phyloP scores from a whole-genome alignment of 2,113 vertebrate species.

The Syngnathoides biaculeatus region DNA sequence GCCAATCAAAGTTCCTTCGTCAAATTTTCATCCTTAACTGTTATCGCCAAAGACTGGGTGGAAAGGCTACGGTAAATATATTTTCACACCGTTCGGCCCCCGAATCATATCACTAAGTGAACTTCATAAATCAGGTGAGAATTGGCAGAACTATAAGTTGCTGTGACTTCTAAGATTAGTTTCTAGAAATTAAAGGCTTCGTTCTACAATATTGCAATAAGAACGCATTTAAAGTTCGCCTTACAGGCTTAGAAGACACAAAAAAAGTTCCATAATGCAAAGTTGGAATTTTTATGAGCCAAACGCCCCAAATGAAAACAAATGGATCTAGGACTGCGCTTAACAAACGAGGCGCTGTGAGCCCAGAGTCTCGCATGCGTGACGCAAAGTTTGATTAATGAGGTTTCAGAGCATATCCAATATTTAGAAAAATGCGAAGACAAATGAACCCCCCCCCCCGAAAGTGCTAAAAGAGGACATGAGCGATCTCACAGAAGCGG shows the following conservation, averaged over 20 bases:
- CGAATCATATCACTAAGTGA: not conserved
- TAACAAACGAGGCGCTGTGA: slow-evolving; percentile 17
- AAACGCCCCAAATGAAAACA: slow-evolving; percentile 21
- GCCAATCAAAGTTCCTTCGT: no score
- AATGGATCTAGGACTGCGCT: slow-evolving; percentile 4
- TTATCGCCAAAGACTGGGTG: no score
- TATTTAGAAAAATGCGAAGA: slow-evolving; percentile 28
- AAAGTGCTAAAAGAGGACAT: slow-evolving; percentile 35
- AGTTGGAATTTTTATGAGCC: slow-evolving; percentile 3
- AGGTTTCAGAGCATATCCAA: slow-evolving; percentile 39
- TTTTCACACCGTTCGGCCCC: no score
- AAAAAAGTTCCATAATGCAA: not conserved
- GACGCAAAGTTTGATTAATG: slow-evolving; percentile 33
- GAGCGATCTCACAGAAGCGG: slow-evolving; percentile 45
- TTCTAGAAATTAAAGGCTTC: not conserved
- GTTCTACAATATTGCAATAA: slow-evolving; percentile 1
- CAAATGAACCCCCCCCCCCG: slow-evolving; percentile 14
- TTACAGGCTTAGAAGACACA: not conserved
- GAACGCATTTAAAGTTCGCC: slow-evolving; percentile 12
- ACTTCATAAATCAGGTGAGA: not conserved
- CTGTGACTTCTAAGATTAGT: not conserved
- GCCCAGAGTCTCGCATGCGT: slow-evolving; percentile 1
- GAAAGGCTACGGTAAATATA: not conserved
- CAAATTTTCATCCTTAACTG: no score
- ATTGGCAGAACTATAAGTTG: not conserved